Evolutionary conservation across 2,797 vertebrate genomes (phyloP).

Genomic region (Furcifer pardalis): DNA sequence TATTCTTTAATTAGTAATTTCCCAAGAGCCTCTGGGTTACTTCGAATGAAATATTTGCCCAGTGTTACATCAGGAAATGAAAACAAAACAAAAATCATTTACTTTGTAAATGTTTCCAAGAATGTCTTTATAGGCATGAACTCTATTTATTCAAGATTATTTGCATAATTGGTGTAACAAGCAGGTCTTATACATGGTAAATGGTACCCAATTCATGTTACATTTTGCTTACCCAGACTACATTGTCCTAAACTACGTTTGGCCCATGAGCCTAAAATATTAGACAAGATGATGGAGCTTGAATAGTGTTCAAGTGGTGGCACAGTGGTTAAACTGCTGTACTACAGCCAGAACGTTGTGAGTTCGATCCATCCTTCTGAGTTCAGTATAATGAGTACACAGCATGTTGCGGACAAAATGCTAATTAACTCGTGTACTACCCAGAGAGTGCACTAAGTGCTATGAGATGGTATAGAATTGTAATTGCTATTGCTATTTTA

Average conservation of each 20-base stretch:
- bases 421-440: too few relatives aligned
- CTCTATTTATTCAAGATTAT: neutral
- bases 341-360: too few relatives aligned
- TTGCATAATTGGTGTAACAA: neutral
- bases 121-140: conserved; percentile 7
- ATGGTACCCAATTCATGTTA: neutral
- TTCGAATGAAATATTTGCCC: neutral
- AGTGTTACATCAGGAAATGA: neutral
- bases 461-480: too few relatives aligned
- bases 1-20: conserved; percentile 13
- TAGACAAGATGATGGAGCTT: neutral
- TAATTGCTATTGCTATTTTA: too few relatives aligned
- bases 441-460: too few relatives aligned
- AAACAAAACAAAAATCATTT: neutral
- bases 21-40: neutral
- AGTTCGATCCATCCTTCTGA: too few relatives aligned
- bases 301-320: too few relatives aligned
- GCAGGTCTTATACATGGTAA: neutral
- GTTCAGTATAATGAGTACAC: too few relatives aligned
- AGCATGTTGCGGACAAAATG: too few relatives aligned
- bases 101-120: neutral
- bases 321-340: too few relatives aligned
- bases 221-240: neutral
- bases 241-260: neutral
- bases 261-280: neutral